phyloP scores from a whole-genome alignment of 1,140 invertebrate species.

The Paracyclopina nana region DNA sequence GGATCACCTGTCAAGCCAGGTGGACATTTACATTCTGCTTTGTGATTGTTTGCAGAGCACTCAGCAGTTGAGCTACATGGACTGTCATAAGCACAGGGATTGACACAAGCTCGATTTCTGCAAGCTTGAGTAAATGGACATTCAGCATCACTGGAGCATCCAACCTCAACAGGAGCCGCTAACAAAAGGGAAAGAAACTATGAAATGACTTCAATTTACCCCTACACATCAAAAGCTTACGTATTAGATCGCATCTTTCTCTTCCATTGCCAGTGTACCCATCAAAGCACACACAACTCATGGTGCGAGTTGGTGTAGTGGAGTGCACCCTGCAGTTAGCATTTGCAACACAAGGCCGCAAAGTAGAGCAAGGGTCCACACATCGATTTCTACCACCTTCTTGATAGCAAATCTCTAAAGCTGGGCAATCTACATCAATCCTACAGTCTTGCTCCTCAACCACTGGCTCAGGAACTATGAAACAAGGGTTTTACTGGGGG shows the following conservation, averaged over 20 bases:
- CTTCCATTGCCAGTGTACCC: constrained; percentile 37
- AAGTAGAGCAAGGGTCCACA: constrained; percentile 22
- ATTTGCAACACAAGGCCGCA: constrained; percentile 23
- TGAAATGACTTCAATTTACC: background rate
- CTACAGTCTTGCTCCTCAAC: constrained; percentile 39
- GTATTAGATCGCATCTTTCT: background rate
- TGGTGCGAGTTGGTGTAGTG: constrained; percentile 55
- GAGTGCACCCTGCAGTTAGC: constrained; percentile 45
- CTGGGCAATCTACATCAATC: constrained; percentile 40
- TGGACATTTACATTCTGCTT: constrained; percentile 53
- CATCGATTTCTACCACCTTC: too few species aligned
- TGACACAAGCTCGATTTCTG: constrained; percentile 43
- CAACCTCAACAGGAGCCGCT: constrained; percentile 20
- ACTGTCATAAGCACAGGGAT: constrained; percentile 43
- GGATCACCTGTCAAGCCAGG: constrained; percentile 48
- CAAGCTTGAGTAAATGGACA: constrained; percentile 51
- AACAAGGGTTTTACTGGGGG: constrained; percentile 5
- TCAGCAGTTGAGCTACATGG: constrained; percentile 51
- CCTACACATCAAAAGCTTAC: background rate
- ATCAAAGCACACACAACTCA: constrained; percentile 62
- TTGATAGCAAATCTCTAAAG: constrained; percentile 24
- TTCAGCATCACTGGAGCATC: constrained; percentile 45
- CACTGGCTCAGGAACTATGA: constrained; percentile 13
- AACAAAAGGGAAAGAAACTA: constrained; percentile 2
- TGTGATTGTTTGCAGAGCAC: constrained; percentile 49